Evolutionary conservation across 2,797 vertebrate species (phyloP), one percentile per base, ranked within the genome.

Genomic region (Antrozous pallidus): DNA sequence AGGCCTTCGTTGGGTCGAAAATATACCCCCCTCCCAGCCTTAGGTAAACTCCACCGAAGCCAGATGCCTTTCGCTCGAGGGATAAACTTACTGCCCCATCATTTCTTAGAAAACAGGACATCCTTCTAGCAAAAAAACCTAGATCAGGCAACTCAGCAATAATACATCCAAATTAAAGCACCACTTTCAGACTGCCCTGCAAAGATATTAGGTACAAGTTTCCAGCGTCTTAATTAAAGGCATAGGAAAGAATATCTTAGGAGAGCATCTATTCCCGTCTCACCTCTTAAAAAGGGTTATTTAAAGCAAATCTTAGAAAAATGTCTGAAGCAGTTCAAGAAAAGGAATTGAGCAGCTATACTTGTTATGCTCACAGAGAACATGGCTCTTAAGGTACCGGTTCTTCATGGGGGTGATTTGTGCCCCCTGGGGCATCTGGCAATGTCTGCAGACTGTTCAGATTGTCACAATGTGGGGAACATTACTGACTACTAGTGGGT

Each of bases 71-170:
- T 36, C 14, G 18, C 17, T 69, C 4, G 3, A 33, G 49, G 13
- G 54, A 45, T 63, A 36, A 71, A 63, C 54, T 20, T 45, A 67
- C 14, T 38, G 17, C 28, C 6, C 40, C 75, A 14, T 14, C 18
- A 45, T 33, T 82, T 82, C 89, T 61, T 58, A 70, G 51, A n/a
- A 82, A 91, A 63, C 20, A 49, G 24, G 28, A 82, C 70, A 83
- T 16, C 63, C 13, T 61, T 82, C 77, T 9, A 1, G 49, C 17
- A 36, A 77, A 70, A 91, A 70, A 91, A 78, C 31, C 12, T 6
- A 86, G 58, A 81, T 38, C 18, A 67, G 11, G 26, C 22, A 88
- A 71, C 12, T 61, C 63, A 82, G 31, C 54, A 70, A 13, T 77
- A 51, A 88, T 10, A 40, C 13, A 71, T 20, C 28, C 33, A 74